These are phyloP conservation scores for Danio rerio DNA, from an alignment of 2,113 vertebrate genomes.

Conservation along the genomic window GRCz12tu NC_133177.1:4045501-4046000, in stretches of 20 bases:
- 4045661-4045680: too few species aligned
- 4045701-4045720: slow-evolving; percentile 18
- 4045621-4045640: background rate
- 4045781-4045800: slow-evolving; percentile 50
- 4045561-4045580: background rate
- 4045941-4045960: background rate
- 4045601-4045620: background rate
- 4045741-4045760: slow-evolving; percentile 8
- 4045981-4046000: too few species aligned
- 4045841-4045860: slow-evolving; percentile 54
- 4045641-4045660: too few species aligned
- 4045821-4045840: slow-evolving; percentile 22
- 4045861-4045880: slow-evolving; percentile 41
- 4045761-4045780: slow-evolving; percentile 40
- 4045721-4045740: slow-evolving; percentile 16
- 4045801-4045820: slow-evolving; percentile 48
- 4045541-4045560: slow-evolving; percentile 2
- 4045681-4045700: too few species aligned
- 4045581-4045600: background rate
- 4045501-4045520: background rate
- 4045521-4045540: background rate
- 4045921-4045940: slow-evolving; percentile 23
- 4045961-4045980: too few species aligned
- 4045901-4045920: background rate
- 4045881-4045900: slow-evolving; percentile 17